Base-by-base conservation (phyloP, 2,113 vertebrate species). In the Pseudois nayaur region DNA sequence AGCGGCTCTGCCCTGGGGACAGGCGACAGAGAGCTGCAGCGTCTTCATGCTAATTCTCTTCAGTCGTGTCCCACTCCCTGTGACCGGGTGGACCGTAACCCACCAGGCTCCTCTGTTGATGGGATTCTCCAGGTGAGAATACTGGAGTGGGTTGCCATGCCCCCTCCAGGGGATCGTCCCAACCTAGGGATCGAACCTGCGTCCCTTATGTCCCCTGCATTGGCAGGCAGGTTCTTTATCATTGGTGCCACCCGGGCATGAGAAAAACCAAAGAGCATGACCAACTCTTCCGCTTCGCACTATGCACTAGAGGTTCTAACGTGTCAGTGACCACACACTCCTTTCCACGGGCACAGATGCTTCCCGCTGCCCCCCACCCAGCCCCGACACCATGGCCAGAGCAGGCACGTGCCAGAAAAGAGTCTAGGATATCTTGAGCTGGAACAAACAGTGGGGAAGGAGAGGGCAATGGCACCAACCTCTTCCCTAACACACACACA, bases 1-100 rank as follows among this genome's bases (percentile, higher is more conserved):
- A 52, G 19, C 1, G 6, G 3, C 29, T 16, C 45, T 13, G n/a
- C 31, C 25, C 23, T 36, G 82, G 40, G 23, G n/a, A 23, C 43
- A 54, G 84, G 23, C 31, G 33, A 13, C 43, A 31, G 64, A 43
- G 31, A 85, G 8, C 48, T 3, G 7, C 43, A 6, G 23, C 8
- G 9, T 76, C 50, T 71, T 4, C 62, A 17, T 0, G 62, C 31
- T 17, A n/a, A 33, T 17, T 8, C 31, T 33, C 31, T 7, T n/a
- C 31, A 17, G 62, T 4, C 31, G 0, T 4, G 62, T 17, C 62
- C 8, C 31, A 8, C 62, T 64, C 31, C 15, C 31, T 33, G 31
- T 8, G 31, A 15, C 15, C 3, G 0, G 31, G 31, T 1, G 3
- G 29, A 33, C 60, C 3, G 3, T 8, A 62, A 6, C 60, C 60